Evolutionary conservation across 2,113 vertebrate species (phyloP).

Genomic region (Hystrix cristata): DNA sequence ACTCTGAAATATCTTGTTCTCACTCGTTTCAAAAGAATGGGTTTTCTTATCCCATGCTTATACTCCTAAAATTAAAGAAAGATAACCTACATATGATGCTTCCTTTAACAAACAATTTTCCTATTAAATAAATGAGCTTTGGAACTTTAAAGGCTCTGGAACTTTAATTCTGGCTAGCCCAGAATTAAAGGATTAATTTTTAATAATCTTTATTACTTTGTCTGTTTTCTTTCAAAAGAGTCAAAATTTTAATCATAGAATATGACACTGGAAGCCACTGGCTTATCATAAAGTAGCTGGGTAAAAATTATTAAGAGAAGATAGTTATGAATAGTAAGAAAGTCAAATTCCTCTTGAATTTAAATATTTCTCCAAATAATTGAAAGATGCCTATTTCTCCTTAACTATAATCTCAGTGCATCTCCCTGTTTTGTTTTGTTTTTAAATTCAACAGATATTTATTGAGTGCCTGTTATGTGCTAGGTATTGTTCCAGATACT

Average conservation of each 20-base stretch:
- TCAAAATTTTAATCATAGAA: neutral
- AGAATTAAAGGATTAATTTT: constrained; percentile 45
- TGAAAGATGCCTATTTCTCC: neutral
- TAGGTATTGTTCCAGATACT: neutral
- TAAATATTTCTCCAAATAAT: constrained; percentile 18
- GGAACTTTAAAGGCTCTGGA: neutral
- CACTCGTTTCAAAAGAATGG: neutral
- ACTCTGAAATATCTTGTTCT: neutral
- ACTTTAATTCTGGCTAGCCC: neutral
- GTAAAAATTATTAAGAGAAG: neutral
- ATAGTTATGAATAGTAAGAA: constrained; percentile 24
- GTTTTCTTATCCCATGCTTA: neutral
- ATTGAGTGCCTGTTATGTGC: neutral
- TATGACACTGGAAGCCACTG: neutral
- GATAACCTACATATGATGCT: neutral
- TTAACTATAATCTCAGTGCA: neutral
- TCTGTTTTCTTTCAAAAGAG: neutral
- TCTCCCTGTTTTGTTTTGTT: neutral
- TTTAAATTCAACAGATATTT: neutral
- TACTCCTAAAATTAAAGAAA: neutral
- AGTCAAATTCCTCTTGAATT: constrained; percentile 2
- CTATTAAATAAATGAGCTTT: constrained; percentile 18
- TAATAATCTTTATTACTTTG: neutral
- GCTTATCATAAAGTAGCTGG: neutral
- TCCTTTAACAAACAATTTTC: neutral